Percentiles rank a stretch among this genome's conserved stretches.
These are phyloP conservation scores for Parauchenoglanis punctatus DNA, from an alignment of 2,797 vertebrate genomes.

Conservation along the genomic window DNA sequence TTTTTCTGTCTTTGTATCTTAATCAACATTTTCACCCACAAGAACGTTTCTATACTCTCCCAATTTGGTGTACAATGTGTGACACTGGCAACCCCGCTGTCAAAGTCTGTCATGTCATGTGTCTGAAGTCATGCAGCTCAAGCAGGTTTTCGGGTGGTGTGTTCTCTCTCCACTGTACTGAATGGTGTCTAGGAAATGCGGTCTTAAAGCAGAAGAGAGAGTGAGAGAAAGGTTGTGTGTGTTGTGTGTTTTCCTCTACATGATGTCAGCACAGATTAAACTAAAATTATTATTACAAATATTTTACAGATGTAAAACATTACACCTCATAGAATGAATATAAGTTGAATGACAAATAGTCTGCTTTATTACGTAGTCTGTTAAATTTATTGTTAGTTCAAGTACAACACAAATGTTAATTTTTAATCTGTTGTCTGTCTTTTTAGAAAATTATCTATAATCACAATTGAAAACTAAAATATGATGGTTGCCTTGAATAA, in stretches of 20 bases:
- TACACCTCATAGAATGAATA: background rate
- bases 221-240: background rate
- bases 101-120: too few species aligned
- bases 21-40: background rate
- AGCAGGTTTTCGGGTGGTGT: background rate
- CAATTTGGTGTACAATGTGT: background rate
- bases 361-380: background rate
- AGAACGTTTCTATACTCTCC: background rate
- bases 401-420: background rate
- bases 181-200: background rate
- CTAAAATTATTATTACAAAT: background rate
- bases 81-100: background rate
- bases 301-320: too few species aligned
- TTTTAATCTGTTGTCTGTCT: background rate
- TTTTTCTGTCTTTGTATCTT: background rate
- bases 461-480: too few species aligned
- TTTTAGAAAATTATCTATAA: background rate
- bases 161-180: background rate
- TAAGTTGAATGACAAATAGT: background rate
- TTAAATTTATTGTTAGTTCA: background rate
- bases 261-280: background rate
- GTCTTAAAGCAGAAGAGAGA: too few species aligned
- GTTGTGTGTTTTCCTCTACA: background rate
- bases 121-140: background rate
- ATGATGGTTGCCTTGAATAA: background rate